phyloP scores from a whole-genome alignment of 2,113 vertebrate species.

The Daphoenositta chrysoptera region DNA sequence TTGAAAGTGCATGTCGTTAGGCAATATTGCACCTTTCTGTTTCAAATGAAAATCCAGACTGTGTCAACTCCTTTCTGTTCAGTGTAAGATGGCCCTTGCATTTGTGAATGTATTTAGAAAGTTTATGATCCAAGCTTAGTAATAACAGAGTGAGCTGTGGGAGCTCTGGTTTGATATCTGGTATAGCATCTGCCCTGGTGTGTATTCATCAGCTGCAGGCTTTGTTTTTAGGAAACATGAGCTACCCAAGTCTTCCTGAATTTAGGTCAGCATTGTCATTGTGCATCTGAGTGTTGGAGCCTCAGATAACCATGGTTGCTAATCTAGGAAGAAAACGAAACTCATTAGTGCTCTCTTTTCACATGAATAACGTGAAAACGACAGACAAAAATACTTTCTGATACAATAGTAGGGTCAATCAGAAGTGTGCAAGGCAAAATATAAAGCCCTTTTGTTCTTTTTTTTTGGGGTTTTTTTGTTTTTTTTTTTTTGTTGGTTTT shows the following conservation, averaged over 20 bases:
- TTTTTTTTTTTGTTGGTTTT: too few relatives aligned
- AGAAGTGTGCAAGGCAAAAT: background rate
- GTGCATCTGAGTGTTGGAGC: background rate
- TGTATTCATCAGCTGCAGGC: background rate
- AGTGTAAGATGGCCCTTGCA: background rate
- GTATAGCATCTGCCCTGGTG: background rate
- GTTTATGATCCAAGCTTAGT: background rate
- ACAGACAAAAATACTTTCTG: background rate
- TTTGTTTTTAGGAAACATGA: constrained; percentile 40
- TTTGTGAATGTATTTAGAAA: background rate
- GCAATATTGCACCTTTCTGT: background rate
- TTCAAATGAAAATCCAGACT: background rate
- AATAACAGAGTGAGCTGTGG: background rate
- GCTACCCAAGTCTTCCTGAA: background rate
- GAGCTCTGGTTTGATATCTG: background rate
- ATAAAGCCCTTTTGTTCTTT: background rate
- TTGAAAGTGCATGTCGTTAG: background rate
- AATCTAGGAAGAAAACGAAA: background rate
- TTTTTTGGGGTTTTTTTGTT: background rate
- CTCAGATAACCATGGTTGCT: background rate
- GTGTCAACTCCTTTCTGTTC: background rate
- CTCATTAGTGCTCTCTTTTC: background rate
- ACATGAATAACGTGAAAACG: background rate
- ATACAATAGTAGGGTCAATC: background rate
- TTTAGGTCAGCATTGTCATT: constrained; percentile 25